Evolutionary conservation across 2,797 vertebrate genomes (phyloP).

Genomic region (Rhynchotus rufescens): DNA sequence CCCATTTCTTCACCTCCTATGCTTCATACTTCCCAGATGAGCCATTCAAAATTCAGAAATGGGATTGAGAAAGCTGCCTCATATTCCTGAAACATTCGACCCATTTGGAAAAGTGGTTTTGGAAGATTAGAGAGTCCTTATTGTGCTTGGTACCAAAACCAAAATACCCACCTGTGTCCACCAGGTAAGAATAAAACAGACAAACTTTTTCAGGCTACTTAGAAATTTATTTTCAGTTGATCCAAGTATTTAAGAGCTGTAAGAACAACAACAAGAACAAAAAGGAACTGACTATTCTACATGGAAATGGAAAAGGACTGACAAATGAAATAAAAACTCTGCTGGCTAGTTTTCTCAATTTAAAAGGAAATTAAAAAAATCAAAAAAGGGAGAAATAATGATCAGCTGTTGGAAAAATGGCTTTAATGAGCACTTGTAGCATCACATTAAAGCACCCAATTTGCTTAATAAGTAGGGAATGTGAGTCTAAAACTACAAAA

Average conservation of each 20-base stretch:
- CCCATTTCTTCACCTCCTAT: background rate
- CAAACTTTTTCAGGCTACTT: background rate
- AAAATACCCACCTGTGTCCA: background rate
- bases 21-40: background rate
- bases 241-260: background rate
- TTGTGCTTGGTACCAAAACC: background rate
- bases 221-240: no score
- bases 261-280: slow-evolving; percentile 26
- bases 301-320: background rate
- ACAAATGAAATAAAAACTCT: slow-evolving; percentile 46
- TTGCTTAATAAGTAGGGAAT: slow-evolving; percentile 68
- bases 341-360: slow-evolving; percentile 45
- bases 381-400: slow-evolving; percentile 55
- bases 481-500: slow-evolving; percentile 58
- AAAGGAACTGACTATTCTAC: slow-evolving; percentile 43
- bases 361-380: background rate
- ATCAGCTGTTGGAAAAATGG: slow-evolving; percentile 70
- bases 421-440: slow-evolving; percentile 70
- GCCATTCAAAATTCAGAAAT: background rate
- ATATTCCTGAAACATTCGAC: slow-evolving; percentile 1
- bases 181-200: slow-evolving; percentile 29
- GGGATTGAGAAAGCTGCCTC: slow-evolving; percentile 16
- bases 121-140: background rate
- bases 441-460: slow-evolving; percentile 60
- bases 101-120: slow-evolving; percentile 1